Evolutionary conservation across 1,140 invertebrate genomes (phyloP).

Genomic region (Dinoponera quadriceps): DNA sequence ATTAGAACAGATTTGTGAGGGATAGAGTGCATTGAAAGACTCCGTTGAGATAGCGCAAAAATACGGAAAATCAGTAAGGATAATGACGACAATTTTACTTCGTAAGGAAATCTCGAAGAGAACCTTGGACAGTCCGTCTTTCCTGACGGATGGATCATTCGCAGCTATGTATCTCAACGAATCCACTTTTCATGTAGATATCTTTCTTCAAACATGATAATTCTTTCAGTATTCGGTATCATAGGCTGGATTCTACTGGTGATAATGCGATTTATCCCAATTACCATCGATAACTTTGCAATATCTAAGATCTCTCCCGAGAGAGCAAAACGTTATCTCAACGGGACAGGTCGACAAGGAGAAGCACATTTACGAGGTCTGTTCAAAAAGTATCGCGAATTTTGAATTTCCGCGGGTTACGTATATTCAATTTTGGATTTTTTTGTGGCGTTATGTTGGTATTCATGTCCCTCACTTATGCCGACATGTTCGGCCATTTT

Average conservation of each 20-base stretch:
- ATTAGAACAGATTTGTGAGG: slow-evolving; percentile 6
- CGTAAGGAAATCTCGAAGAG: not conserved
- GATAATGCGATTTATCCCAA: not conserved
- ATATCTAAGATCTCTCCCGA: not conserved
- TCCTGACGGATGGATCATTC: not conserved
- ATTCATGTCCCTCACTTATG: too few species aligned
- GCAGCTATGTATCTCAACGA: not conserved
- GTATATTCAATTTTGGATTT: too few species aligned
- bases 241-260: not conserved
- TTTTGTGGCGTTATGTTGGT: too few species aligned
- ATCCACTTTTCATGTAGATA: not conserved
- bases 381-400: too few species aligned
- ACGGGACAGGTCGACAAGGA: not conserved
- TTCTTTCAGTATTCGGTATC: slow-evolving; percentile 16
- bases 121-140: not conserved
- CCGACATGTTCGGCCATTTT: too few species aligned
- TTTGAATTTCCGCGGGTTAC: too few species aligned
- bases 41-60: slow-evolving; percentile 14
- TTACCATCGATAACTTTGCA: not conserved
- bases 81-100: not conserved
- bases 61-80: slow-evolving; percentile 7
- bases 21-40: slow-evolving; percentile 18
- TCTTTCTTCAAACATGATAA: slow-evolving; percentile 1
- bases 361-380: not conserved
- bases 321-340: not conserved